phyloP scores from a whole-genome alignment of 2,888 invertebrate genomes.

The Lasioglossum marginatum region DNA sequence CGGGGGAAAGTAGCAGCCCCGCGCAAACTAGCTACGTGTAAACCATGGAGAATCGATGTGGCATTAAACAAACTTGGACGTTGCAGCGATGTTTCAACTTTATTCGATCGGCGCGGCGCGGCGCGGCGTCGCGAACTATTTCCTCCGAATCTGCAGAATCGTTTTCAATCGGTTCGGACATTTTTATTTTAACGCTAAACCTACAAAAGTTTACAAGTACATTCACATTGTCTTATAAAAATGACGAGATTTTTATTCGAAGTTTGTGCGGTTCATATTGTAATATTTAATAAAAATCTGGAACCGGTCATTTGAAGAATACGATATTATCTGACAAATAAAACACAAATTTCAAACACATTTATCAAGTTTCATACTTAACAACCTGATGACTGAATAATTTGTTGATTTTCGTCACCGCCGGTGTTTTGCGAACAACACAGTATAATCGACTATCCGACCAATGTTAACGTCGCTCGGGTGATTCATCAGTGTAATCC shows the following conservation, averaged over 20 bases:
- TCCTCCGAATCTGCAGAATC: neutral
- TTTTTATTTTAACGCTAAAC: too few species aligned
- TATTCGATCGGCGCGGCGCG: constrained; percentile 1
- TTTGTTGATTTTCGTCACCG: neutral
- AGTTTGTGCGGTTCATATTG: too few species aligned
- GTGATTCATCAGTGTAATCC: neutral
- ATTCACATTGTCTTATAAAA: too few species aligned
- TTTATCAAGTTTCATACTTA: too few species aligned
- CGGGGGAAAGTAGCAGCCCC: constrained; percentile 21
- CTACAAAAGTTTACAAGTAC: too few species aligned
- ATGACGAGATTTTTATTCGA: too few species aligned
- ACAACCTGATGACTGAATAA: neutral
- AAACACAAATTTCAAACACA: too few species aligned
- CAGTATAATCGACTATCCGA: neutral
- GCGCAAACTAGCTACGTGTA: constrained; percentile 23
- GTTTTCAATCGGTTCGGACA: neutral
- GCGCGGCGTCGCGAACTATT: neutral
- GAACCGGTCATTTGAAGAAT: too few species aligned
- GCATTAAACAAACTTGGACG: constrained; percentile 34
- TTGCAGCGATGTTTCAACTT: constrained; percentile 33
- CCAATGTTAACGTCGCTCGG: neutral
- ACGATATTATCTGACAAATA: too few species aligned
- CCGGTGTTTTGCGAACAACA: neutral
- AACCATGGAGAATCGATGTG: constrained; percentile 24
- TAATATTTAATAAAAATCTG: too few species aligned